Evolutionary conservation across 2,113 vertebrate species (phyloP), one percentile per base, ranked within the genome.

Genomic region (Gorsachius goisagi): DNA sequence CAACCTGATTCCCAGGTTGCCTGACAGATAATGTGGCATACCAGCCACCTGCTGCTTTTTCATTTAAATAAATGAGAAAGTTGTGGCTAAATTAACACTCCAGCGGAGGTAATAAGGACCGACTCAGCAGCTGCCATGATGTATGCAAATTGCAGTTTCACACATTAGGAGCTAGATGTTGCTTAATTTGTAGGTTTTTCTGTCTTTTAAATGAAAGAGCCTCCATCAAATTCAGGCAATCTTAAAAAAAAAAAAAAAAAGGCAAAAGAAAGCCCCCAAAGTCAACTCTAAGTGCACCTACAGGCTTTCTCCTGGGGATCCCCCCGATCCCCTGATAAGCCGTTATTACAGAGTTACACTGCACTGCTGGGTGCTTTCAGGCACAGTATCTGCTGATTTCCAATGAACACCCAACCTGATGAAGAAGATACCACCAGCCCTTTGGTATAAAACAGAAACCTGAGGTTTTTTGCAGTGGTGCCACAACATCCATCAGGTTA

Each of bases 11-110:
- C 93, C 91, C 95, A 90, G 85, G 91, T 90, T 90, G 88, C 96
- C 82, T 95, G 85, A 88, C 56, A 67, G 93, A 93, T 95, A 93
- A 96, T 53, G 82, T 35, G 64, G 60, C 58, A 56, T 78, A 85
- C 93, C 89, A 96, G 89, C 85, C 92, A 52, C 96, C 97, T 47
- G 52, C 91, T 96, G 95, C 78, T 93, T 97, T 96, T 93, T 93
- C 97, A 97, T 97, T 97, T 96, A 95, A 96, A 96, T 96, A 94
- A 97, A 96, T 97, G 96, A 94, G 93, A 95, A 97, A 96, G 93
- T 93, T 96, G 88, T 79, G 79, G 95, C 92, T 95, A 96, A 97
- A 97, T 97, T 97, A 97, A 91, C 96, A 93, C 95, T 95, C 90
- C 93, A 90, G 93, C 26, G 2, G 96, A 95, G 94, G 91, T 88